Evolutionary conservation across 2,888 invertebrate genomes (phyloP).

Genomic region (Agrochola macilenta): DNA sequence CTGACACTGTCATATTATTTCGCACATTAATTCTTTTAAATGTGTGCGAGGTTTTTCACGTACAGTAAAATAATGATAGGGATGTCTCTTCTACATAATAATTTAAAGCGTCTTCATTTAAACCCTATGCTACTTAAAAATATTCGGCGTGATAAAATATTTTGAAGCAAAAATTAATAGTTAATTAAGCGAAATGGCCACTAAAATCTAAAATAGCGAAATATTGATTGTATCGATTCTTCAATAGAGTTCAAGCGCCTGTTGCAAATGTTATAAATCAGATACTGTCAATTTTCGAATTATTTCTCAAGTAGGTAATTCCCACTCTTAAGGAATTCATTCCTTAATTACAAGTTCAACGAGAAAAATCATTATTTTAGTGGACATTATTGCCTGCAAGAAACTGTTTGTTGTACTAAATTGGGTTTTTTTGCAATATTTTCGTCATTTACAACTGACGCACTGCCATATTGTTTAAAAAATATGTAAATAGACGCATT

Average conservation of each 20-base stretch:
- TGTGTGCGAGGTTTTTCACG: neutral
- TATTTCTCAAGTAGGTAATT: neutral
- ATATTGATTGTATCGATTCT: neutral
- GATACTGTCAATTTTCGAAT: neutral
- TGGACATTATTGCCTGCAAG: neutral
- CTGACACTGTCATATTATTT: constrained; percentile 21
- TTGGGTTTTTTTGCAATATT: constrained; percentile 29
- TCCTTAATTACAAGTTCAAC: neutral
- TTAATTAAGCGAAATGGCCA: constrained; percentile 12
- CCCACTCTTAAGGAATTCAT: neutral
- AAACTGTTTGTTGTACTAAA: constrained; percentile 24
- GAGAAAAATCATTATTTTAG: neutral
- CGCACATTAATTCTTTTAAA: neutral
- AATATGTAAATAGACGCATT: constrained; percentile 61
- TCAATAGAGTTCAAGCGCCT: neutral
- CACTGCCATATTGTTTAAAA: constrained; percentile 60
- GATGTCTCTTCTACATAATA: constrained; percentile 2
- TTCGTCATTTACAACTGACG: constrained; percentile 13
- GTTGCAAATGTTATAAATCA: neutral
- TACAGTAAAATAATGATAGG: neutral
- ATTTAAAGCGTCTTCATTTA: constrained; percentile 9
- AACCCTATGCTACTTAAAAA: neutral
- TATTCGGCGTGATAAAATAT: constrained; percentile 1
- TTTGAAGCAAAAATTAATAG: neutral
- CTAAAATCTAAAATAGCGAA: neutral